Base-by-base conservation (phyloP, 1,140 invertebrate genomes). In the Drosophila carrolli region DNA sequence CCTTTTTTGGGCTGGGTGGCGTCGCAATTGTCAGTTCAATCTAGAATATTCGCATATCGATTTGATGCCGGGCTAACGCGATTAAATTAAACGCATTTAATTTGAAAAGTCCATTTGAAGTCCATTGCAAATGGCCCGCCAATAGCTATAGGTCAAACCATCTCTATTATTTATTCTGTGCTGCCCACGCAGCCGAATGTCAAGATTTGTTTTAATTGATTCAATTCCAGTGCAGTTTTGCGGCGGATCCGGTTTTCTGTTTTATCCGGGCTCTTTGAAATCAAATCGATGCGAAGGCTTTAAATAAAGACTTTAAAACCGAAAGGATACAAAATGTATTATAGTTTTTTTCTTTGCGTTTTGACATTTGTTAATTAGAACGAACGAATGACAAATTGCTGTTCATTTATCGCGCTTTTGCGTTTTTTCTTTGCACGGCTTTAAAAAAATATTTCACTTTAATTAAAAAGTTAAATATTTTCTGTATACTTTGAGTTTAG, bases 31-130 rank as follows among this genome's bases (percentile, higher is more conserved):
- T 32, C 71, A 40, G 46, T 57, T 35, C 32, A 46, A 41, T 65
- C 50, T 19, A 65, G 37, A 71, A 71, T 71, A 58, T 48, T 46
- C 51, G 13, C 37, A 56, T 48, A 57, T 71, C 50, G 51, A 71
- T 70, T 71, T 37, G 19, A n/a, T 9, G 14, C 47, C 8, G 27
- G 5, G 37, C 37, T 58, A 57, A 71, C 41, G 47, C 62, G 50
- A 29, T 68, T 68, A 35, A 32, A 40, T 56, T 13, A 10, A 53
- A 19, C 2, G 41, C 61, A 66, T 54, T 68, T 46, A 14, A 32
- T 66, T 68, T 38, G 48, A 43, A 32, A 55, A 56, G n/a, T n/a
- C n/a, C n/a, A n/a, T n/a, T 55, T 35, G 62, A 68, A 68, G 54
- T 47, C 62, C 37, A 70, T 55, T 47, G 63, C 43, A 19, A 70